Evolutionary conservation across 2,113 vertebrate species (phyloP), one percentile per base, ranked within the genome.

Genomic region (Pseudorasbora parva): DNA sequence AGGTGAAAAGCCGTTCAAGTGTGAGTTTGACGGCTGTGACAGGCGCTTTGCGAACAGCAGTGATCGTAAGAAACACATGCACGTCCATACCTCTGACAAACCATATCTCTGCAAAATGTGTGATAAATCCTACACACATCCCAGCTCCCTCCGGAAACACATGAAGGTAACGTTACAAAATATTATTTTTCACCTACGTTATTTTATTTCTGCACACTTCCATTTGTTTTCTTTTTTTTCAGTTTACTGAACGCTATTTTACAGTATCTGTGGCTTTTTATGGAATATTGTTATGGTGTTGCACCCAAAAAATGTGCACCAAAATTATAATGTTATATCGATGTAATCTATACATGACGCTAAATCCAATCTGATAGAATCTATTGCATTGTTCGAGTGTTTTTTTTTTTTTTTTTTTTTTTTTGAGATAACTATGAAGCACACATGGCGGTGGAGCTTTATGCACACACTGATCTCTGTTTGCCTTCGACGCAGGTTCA

Each of bases 31-130:
- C 54, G 98, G 97, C 93, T 99, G 98, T 93, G 98, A 99, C 95
- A 95, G 97, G 90, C 95, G 98, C 81, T 99, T 99, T 93, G 97
- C 97, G 90, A 99, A 99, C 93, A 99, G 98, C 95, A 99, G 98
- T 87, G 98, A 99, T 90, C 97, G 98, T 91, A 99, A 99, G 95
- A 99, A 99, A 96, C 98, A 99, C 94, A 99, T 99, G 97, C 98
- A 99, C 92, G 98, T 99, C 91, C 97, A 99, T 91, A 98, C 97
- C 85, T 98, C 97, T 82, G 97, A 99, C 94, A 99, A 99, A 88
- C 98, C 98, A 45, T 99, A 99, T 94, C 96, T 99, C 71, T 99
- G 98, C 96, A 99, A 99, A 96, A 98, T 99, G 98, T 99, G 98
- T 89, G 98, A 99, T 94, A 99, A 99, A 95, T 99, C 98, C 76